phyloP scores from a whole-genome alignment of 2,888 invertebrate genomes.

The Lasioglossum malachurum region DNA sequence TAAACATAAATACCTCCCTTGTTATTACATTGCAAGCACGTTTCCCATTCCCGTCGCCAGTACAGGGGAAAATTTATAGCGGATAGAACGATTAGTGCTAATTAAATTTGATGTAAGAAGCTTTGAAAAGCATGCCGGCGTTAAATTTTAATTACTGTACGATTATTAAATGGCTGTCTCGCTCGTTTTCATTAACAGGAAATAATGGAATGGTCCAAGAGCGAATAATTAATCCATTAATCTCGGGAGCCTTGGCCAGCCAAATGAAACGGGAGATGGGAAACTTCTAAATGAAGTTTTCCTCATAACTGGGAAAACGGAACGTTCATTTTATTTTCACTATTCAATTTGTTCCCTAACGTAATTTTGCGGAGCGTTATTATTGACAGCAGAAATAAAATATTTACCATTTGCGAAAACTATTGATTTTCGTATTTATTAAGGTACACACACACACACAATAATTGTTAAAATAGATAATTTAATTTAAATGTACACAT shows the following conservation, averaged over 20 bases:
- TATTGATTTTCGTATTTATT: not conserved
- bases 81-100: constrained; percentile 5
- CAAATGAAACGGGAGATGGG: not conserved
- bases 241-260: not conserved
- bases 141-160: constrained; percentile 38
- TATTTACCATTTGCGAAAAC: not conserved
- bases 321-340: not conserved
- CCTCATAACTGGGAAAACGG: not conserved
- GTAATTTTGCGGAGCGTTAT: not conserved
- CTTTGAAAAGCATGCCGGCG: not conserved
- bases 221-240: constrained; percentile 44
- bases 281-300: constrained; percentile 37
- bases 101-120: constrained; percentile 16
- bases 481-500: not conserved
- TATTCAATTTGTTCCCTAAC: not conserved
- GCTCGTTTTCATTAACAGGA: not conserved
- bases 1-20: not conserved
- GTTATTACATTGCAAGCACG: not conserved
- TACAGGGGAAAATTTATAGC: not conserved
- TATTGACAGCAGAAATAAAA: not conserved
- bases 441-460: no score
- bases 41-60: not conserved
- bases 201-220: not conserved
- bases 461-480: not conserved
- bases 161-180: constrained; percentile 24